Base-by-base conservation (phyloP, 2,797 vertebrate genomes). In the Salmo trutta region DNA sequence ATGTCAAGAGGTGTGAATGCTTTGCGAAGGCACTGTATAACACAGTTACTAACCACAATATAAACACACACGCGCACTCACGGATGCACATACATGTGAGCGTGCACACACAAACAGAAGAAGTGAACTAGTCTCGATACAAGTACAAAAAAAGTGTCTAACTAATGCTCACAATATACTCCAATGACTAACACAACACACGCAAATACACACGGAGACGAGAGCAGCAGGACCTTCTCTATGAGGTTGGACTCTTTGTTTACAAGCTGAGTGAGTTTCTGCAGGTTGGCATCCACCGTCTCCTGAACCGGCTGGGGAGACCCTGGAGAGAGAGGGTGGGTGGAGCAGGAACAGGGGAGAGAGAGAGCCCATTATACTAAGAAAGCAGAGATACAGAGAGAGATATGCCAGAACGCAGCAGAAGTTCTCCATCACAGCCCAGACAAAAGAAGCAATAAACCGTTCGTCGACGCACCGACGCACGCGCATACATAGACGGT, bases 171-270 rank as follows among this genome's bases (percentile, higher is more conserved):
- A 66, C 24, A 66, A 52, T 41, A 51, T 41, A 71, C 36, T 47
- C 78, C 47, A 83, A 83, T 41, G 73, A 31, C 41, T 47, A 47
- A 47, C 10, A 47, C 41, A 47, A 47, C 17, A 87, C 73, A 77
- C 67, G 77, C 71, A 75, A 80, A 84, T 62, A 73, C 75, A 81
- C 76, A 88, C 74, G 86, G 77, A 73, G 62, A 51, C 81, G 59
- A 52, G 89, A 94, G 71, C 86, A 90, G 91, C 92, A 88, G 92
- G 91, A 99, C 98, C 98, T 99, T 99, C 94, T 99, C 97, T 93
- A 99, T 99, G 90, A 99, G 93, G 95, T 97, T 99, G 95, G 97
- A 99, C 89, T 99, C 98, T 95, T 99, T 99, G 95, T 99, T 98
- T 95, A 99, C 98, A 95, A 99, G 98, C 80, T 99, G 98, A 81